Percentiles rank a stretch among this genome's conserved stretches.
phyloP scores from a whole-genome alignment of 2,888 invertebrate genomes.

The Acronicta leporina region DNA sequence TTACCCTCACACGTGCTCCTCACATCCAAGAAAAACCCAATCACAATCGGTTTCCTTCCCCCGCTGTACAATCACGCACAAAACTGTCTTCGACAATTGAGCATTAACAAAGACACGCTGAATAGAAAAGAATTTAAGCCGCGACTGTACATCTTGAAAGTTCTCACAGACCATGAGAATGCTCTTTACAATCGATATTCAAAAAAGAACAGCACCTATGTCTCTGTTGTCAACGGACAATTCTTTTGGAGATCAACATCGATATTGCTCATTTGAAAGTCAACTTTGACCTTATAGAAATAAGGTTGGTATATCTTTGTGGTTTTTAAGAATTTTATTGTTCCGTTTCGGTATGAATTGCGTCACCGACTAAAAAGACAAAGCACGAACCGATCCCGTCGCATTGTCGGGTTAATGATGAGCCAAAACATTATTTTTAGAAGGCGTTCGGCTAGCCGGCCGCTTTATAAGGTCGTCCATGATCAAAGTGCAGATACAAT shows the following conservation, averaged over 20 bases:
- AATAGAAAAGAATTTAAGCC: conserved; percentile 82
- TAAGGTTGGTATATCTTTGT: conserved; percentile 60
- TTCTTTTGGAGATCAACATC: conserved; percentile 82
- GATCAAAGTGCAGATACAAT: conserved; percentile 73
- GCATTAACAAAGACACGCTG: conserved; percentile 74
- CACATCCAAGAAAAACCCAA: conserved; percentile 53
- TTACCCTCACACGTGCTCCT: conserved; percentile 61
- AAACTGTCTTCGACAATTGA: conserved; percentile 62
- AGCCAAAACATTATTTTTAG: conserved; percentile 87
- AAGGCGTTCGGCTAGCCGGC: conserved; percentile 62
- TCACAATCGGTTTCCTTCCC: conserved; percentile 29
- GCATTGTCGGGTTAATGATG: conserved; percentile 83
- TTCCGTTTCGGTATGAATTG: conserved; percentile 84
- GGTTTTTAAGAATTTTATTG: conserved; percentile 70
- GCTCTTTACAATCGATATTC: conserved; percentile 88
- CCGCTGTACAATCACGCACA: conserved; percentile 66
- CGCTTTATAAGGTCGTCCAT: conserved; percentile 74
- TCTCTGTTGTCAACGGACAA: conserved; percentile 88
- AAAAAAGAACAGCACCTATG: conserved; percentile 87
- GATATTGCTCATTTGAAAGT: conserved; percentile 41
- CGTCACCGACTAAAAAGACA: conserved; percentile 88
- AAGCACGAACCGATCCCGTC: conserved; percentile 82
- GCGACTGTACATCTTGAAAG: conserved; percentile 78
- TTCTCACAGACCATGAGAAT: conserved; percentile 88
- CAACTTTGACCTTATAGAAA: conserved; percentile 47